Conservation (phyloP, 2,797 vertebrate genomes). For the Erpetoichthys calabaricus region DNA sequence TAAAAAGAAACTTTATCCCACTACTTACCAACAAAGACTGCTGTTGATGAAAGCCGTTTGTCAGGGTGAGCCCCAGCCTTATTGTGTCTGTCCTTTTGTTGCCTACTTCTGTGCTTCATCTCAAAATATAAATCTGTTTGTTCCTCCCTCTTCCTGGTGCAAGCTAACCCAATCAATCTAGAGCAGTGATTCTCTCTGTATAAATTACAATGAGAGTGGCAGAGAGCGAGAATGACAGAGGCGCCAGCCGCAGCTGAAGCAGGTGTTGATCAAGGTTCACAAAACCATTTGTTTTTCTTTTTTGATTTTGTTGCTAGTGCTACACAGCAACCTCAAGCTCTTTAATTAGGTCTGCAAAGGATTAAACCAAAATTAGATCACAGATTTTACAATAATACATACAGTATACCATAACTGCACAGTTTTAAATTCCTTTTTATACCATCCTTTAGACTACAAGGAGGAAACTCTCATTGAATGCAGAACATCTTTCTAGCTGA, state of each 20-base stretch:
- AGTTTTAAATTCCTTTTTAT: too few species aligned
- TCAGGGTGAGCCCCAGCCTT: constrained; percentile 20
- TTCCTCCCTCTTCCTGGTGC: constrained; percentile 10
- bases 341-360: not conserved
- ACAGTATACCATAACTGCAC: too few species aligned
- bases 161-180: constrained; percentile 17
- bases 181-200: not conserved
- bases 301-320: not conserved
- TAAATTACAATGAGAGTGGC: not conserved
- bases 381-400: too few species aligned
- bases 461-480: too few species aligned
- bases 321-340: not conserved
- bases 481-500: too few species aligned
- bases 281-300: not conserved
- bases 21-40: constrained; percentile 27
- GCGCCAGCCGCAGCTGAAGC: not conserved
- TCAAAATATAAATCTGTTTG: constrained; percentile 3
- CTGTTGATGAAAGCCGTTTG: constrained; percentile 30
- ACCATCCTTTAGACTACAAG: too few species aligned
- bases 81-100: constrained; percentile 19
- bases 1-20: constrained; percentile 30
- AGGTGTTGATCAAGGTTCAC: not conserved
- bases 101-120: constrained; percentile 22
- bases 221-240: not conserved
- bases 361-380: not conserved